Evolutionary conservation across 2,113 vertebrate genomes (phyloP).

Genomic region (Centropristis striata): DNA sequence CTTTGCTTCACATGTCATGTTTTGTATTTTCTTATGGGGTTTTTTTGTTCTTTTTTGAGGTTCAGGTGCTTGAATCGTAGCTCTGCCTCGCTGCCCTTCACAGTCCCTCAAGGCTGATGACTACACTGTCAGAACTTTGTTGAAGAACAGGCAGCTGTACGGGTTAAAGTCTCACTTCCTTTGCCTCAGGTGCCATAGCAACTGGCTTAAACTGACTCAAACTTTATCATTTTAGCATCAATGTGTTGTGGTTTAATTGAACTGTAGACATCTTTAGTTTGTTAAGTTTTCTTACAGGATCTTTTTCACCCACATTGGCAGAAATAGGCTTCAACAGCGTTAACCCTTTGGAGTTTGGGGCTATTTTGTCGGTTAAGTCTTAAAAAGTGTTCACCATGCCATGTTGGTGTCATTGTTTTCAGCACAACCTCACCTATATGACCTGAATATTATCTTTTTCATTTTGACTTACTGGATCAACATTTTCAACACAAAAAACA

Average conservation of each 20-base stretch:
- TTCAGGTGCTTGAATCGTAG: conserved; percentile 58
- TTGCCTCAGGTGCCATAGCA: conserved; percentile 29
- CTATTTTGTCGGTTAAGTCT: too few relatives aligned
- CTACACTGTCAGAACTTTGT: conserved; percentile 55
- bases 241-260: conserved; percentile 24
- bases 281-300: too few relatives aligned
- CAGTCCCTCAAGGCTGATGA: conserved; percentile 61
- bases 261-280: conserved; percentile 6
- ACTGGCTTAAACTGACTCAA: conserved; percentile 2
- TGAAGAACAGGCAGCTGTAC: conserved; percentile 27
- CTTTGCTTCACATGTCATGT: conserved; percentile 74
- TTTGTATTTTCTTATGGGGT: conserved; percentile 71
- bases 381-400: too few relatives aligned
- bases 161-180: conserved; percentile 52
- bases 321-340: too few relatives aligned
- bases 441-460: too few relatives aligned
- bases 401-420: too few relatives aligned
- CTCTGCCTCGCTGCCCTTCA: conserved; percentile 52
- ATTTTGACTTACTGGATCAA: too few relatives aligned
- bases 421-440: too few relatives aligned
- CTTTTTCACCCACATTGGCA: too few relatives aligned
- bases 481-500: too few relatives aligned
- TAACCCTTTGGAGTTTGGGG: too few relatives aligned
- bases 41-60: conserved; percentile 66
- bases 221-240: conserved; percentile 21